A percentile compares a stretch with the other conserved stretches of the same genome.
Evolutionary conservation across 2,113 vertebrate genomes (phyloP).

Genomic region (Crotalus viridis): DNA sequence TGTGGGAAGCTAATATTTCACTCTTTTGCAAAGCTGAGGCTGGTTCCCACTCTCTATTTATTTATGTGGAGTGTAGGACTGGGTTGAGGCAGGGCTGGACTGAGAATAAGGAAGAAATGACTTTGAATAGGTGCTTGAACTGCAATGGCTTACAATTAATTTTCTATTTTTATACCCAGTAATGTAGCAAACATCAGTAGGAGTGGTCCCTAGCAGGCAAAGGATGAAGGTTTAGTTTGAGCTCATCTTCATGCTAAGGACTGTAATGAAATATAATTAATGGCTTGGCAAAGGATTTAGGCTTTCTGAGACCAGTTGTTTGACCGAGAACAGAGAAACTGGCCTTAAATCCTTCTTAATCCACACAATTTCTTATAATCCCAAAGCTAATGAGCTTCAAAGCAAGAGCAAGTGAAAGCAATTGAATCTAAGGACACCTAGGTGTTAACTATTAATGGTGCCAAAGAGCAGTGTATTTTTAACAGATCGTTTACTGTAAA

Average conservation of each 20-base stretch:
- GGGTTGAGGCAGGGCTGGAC: slow-evolving; percentile 10
- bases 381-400: slow-evolving; percentile 59
- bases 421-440: slow-evolving; percentile 24
- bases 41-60: not conserved
- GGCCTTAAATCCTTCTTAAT: slow-evolving; percentile 51
- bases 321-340: slow-evolving; percentile 27
- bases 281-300: slow-evolving; percentile 49
- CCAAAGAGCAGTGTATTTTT: slow-evolving; percentile 21
- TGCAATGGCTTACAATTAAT: not conserved
- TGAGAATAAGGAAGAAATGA: slow-evolving; percentile 11
- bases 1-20: slow-evolving; percentile 14
- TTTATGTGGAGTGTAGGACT: not conserved
- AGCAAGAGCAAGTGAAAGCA: slow-evolving; percentile 41
- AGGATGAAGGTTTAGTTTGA: slow-evolving; percentile 46
- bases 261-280: slow-evolving; percentile 55
- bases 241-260: slow-evolving; percentile 36
- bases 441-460: slow-evolving; percentile 32
- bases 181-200: not conserved
- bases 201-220: slow-evolving; percentile 37
- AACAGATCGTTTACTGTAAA: slow-evolving; percentile 24
- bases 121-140: slow-evolving; percentile 24
- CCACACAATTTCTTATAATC: slow-evolving; percentile 56
- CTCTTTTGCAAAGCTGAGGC: slow-evolving; percentile 17
- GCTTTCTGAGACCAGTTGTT: slow-evolving; percentile 53
- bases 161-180: slow-evolving; percentile 20